Conservation (phyloP, 1,140 invertebrate genomes). For the Calycopis cecrops region DNA sequence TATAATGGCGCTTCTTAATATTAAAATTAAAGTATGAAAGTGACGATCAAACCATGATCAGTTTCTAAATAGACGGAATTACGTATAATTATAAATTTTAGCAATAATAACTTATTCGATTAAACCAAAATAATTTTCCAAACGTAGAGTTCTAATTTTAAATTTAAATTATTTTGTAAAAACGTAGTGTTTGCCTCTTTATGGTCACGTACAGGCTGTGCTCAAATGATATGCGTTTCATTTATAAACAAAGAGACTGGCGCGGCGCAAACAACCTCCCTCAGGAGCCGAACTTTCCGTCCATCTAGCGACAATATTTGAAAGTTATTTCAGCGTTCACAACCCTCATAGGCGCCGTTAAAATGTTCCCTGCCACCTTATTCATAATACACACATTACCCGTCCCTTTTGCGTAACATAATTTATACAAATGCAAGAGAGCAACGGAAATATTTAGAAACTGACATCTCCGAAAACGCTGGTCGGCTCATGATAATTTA, state of each 20-base stretch:
- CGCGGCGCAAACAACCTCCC: constrained; percentile 61
- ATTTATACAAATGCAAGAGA: constrained; percentile 22
- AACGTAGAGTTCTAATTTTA: not conserved
- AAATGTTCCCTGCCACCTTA: constrained; percentile 72
- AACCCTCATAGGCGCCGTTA: constrained; percentile 73
- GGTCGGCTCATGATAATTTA: constrained; percentile 75
- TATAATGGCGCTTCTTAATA: too few relatives aligned
- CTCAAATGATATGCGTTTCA: constrained; percentile 69
- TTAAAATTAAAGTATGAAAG: too few relatives aligned
- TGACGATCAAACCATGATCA: too few relatives aligned
- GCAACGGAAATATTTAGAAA: constrained; percentile 61
- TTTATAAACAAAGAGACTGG: constrained; percentile 65
- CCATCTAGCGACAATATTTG: constrained; percentile 74
- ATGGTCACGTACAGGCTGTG: constrained; percentile 40
- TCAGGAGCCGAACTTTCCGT: constrained; percentile 69
- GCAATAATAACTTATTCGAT: too few relatives aligned
- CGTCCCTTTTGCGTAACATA: constrained; percentile 32
- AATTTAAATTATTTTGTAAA: too few relatives aligned
- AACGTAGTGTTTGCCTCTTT: not conserved
- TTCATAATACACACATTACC: constrained; percentile 64
- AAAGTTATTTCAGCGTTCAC: constrained; percentile 72
- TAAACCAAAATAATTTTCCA: not conserved
- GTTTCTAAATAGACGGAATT: too few relatives aligned
- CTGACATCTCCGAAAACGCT: constrained; percentile 69
- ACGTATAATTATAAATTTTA: too few relatives aligned